Percentiles rank a stretch among this genome's conserved stretches.
Conservation (phyloP, 1,140 invertebrate species). For the Steinernema feltiae region DNA sequence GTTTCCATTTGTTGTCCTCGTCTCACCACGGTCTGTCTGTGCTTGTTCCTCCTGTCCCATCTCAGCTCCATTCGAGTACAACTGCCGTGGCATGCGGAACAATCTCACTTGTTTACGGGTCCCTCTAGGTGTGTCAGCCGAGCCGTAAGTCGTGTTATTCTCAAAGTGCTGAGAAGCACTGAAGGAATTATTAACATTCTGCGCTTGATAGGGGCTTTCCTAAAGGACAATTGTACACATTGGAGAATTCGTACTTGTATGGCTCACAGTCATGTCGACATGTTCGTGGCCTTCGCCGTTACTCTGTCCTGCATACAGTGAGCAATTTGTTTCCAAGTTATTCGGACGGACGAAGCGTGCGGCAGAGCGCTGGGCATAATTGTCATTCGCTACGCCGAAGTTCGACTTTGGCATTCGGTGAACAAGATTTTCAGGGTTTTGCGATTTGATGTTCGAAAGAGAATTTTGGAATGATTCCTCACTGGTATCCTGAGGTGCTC, state of each 20-base stretch:
- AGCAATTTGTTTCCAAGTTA: background rate
- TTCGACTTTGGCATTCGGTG: background rate
- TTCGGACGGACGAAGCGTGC: background rate
- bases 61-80: too few species aligned
- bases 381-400: background rate
- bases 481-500: background rate
- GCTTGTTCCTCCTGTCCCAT: too few species aligned
- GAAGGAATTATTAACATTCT: background rate
- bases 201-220: background rate
- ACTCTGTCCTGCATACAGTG: background rate
- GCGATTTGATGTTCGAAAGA: background rate
- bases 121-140: background rate
- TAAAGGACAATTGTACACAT: background rate
- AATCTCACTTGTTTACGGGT: background rate
- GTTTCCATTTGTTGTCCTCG: too few species aligned
- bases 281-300: too few species aligned
- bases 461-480: background rate
- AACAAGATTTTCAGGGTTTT: background rate
- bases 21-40: too few species aligned
- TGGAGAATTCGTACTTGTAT: too few species aligned
- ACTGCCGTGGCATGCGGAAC: background rate
- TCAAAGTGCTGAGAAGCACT: background rate
- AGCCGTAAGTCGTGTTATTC: background rate
- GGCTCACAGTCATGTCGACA: too few species aligned
- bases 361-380: background rate